Evolutionary conservation across 1,140 invertebrate species (phyloP), one percentile per base, ranked within the genome.

Genomic region (Bombus impatiens): DNA sequence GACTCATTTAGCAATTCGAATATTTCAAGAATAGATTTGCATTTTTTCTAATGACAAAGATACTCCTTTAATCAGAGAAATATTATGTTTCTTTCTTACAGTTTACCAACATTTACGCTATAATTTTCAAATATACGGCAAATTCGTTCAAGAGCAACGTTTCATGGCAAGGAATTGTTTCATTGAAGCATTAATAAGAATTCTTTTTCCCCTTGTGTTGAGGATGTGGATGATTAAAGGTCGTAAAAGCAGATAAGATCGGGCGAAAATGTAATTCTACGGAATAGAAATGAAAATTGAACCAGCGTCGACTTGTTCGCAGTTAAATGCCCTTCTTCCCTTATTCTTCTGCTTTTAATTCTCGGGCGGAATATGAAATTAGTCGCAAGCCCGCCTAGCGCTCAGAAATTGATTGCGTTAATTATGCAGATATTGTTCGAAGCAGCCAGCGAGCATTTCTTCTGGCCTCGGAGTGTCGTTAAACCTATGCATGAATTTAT

Each of bases 301-400:
- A 84, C 37, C 18, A n/a, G 37, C 10, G 13, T 8, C 18, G 22
- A 28, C 47, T 35, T n/a, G 44, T 28, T 57, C 75, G 25, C 44
- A n/a, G n/a, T 67, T 37, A 53, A 79, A 80, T 77, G 80, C 67
- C 40, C 74, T n/a, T n/a, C 10, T 42, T 57, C 32, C 37, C 44
- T 84, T 84, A 59, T 84, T 88, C 57, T 28, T 78, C 65, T 32
- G 37, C 40, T 57, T 82, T 67, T 74, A 80, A 80, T 84, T 81
- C 72, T 72, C 62, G n/a, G 12, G 28, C 53, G 9, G 84, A 88
- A 88, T 88, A 67, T 67, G 76, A 82, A 89, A 89, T 88, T 86
- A 78, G 37, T 87, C 62, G 53, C 65, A 57, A 53, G 28, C 42
- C 42, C 22, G 59, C 68, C 72, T 35, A 57, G 76, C 5, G 67